A percentile compares a stretch with the other conserved stretches of the same genome.
Conservation (phyloP, 1,140 invertebrate species). For the Brachionus rotundiformis region DNA sequence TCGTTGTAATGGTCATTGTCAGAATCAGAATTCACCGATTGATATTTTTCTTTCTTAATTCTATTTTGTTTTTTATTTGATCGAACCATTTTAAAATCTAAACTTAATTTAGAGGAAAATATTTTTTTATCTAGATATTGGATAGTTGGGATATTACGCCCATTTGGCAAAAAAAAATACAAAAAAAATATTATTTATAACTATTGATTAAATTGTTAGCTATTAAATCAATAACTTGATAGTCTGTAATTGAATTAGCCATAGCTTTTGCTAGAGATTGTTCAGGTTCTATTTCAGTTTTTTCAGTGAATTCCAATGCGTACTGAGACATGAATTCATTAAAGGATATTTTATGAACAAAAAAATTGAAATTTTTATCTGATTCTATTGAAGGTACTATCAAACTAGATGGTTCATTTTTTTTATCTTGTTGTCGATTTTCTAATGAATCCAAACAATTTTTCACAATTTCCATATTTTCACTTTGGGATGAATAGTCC, state of each 20-base stretch:
- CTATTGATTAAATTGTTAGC: neutral
- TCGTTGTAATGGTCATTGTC: conserved; percentile 35
- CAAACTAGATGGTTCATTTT: neutral
- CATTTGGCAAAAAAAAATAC: neutral
- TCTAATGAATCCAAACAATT: conserved; percentile 1
- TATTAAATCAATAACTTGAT: conserved; percentile 27
- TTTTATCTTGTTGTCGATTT: neutral
- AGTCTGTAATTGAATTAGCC: neutral
- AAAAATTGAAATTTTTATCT: conserved; percentile 8
- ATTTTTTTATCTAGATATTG: no score
- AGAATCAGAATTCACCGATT: conserved; percentile 26
- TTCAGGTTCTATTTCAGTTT: neutral
- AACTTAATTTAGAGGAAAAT: no score
- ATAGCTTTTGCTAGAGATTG: neutral
- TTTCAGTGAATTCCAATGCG: neutral
- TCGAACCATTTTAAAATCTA: conserved; percentile 39
- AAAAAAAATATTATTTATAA: conserved; percentile 9
- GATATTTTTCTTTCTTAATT: conserved; percentile 45
- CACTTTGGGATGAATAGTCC: neutral
- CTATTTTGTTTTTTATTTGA: conserved; percentile 18
- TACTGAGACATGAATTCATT: neutral
- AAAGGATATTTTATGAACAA: neutral
- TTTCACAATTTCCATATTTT: conserved; percentile 2
- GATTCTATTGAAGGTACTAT: neutral
- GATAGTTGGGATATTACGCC: neutral